A percentile compares a stretch with the other conserved stretches of the same genome.
Evolutionary conservation across 2,113 vertebrate species (phyloP).

Genomic region (Heterochromis multidens): DNA sequence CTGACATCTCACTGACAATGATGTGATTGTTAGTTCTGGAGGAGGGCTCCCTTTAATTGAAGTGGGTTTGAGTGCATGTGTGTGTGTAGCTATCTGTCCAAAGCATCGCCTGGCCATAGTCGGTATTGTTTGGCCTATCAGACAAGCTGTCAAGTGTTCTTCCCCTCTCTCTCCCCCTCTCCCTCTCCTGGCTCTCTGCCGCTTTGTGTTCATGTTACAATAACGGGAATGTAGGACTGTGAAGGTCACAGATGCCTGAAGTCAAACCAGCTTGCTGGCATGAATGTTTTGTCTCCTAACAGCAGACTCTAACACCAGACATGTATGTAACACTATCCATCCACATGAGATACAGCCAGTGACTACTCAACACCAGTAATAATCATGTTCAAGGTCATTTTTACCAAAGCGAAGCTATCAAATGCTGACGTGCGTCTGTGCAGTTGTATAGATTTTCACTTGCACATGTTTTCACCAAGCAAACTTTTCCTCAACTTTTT

Average conservation of each 20-base stretch:
- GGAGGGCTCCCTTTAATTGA: constrained; percentile 72
- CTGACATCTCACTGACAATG: constrained; percentile 58
- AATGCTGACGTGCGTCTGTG: constrained; percentile 3
- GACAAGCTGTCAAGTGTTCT: constrained; percentile 76
- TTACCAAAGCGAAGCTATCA: not conserved
- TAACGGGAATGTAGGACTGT: constrained; percentile 67
- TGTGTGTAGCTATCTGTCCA: constrained; percentile 73
- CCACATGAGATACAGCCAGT: constrained; percentile 25
- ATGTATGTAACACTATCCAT: constrained; percentile 55
- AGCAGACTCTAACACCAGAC: constrained; percentile 27
- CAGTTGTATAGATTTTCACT: constrained; percentile 11
- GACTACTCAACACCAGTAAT: constrained; percentile 4
- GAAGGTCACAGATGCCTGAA: constrained; percentile 82
- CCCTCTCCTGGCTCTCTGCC: constrained; percentile 33
- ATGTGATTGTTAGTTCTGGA: constrained; percentile 72
- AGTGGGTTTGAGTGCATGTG: constrained; percentile 63
- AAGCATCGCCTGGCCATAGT: constrained; percentile 73
- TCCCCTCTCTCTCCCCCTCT: not conserved
- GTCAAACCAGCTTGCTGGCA: constrained; percentile 35
- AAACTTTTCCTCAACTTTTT: constrained; percentile 39
- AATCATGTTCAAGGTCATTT: constrained; percentile 48
- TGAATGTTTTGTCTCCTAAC: constrained; percentile 57
- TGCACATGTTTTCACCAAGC: not conserved
- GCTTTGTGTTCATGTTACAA: constrained; percentile 76
- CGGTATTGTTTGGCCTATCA: constrained; percentile 84